phyloP scores from a whole-genome alignment of 2,113 vertebrate genomes.

The Pseudonaja textilis region DNA sequence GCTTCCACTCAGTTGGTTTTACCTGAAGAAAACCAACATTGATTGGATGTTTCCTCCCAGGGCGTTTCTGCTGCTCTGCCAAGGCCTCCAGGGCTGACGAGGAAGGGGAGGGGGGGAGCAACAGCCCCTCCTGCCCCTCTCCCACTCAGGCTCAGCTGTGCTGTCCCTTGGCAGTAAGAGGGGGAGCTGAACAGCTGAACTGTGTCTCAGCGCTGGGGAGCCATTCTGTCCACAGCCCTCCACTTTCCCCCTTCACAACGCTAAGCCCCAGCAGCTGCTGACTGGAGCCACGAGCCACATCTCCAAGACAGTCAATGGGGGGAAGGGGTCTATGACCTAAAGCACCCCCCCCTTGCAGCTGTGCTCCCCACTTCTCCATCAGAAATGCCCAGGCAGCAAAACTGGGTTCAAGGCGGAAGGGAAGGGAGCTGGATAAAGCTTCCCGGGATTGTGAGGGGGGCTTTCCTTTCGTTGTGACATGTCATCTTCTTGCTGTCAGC shows the following conservation, averaged over 20 bases:
- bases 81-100: not conserved
- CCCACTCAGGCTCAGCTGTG: not conserved
- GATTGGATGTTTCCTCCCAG: not conserved
- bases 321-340: not conserved
- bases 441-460: not conserved
- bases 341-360: not conserved
- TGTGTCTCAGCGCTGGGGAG: not conserved
- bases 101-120: not conserved
- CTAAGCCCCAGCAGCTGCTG: slow-evolving; percentile 22
- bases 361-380: not conserved
- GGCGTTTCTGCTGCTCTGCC: not conserved
- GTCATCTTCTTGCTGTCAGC: not conserved
- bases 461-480: not conserved
- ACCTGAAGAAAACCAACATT: not conserved
- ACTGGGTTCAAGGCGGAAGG: not conserved
- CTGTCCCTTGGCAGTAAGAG: not conserved
- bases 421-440: not conserved
- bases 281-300: not conserved
- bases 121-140: not conserved
- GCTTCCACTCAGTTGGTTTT: not conserved
- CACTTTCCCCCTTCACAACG: not conserved
- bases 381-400: not conserved
- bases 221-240: not conserved
- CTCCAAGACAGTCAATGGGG: not conserved
- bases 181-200: not conserved